Percentiles rank a stretch among this genome's conserved stretches.
phyloP scores from a whole-genome alignment of 1,140 invertebrate genomes.

The Telenomus remus region DNA sequence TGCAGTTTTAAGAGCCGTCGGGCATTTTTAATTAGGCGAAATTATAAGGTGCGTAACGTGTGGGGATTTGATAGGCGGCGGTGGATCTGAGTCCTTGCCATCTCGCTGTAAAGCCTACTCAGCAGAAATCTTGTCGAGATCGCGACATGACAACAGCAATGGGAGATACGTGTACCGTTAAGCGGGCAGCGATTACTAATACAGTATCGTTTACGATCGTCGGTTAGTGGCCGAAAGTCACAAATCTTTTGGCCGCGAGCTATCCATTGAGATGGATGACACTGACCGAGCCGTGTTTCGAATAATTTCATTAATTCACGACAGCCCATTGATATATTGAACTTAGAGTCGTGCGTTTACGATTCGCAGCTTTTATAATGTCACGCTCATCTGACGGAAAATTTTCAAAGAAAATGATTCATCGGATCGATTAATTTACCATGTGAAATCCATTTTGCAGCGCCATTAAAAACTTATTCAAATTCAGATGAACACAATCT shows the following conservation, averaged over 20 bases:
- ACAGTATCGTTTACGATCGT: constrained; percentile 51
- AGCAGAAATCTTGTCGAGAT: constrained; percentile 32
- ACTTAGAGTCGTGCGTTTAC: constrained; percentile 22
- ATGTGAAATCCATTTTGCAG: too few relatives aligned
- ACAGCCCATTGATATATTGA: constrained; percentile 50
- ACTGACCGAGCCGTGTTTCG: constrained; percentile 33
- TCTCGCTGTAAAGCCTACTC: constrained; percentile 42
- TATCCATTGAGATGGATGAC: constrained; percentile 39
- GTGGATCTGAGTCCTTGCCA: constrained; percentile 51
- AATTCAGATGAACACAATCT: too few relatives aligned
- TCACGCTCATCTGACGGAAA: constrained; percentile 9
- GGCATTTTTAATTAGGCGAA: constrained; percentile 65
- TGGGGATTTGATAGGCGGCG: constrained; percentile 54
- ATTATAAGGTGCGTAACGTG: constrained; percentile 69
- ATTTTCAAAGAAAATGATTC: constrained; percentile 39
- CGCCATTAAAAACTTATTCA: too few relatives aligned
- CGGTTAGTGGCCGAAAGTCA: constrained; percentile 50
- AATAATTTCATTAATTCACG: constrained; percentile 50
- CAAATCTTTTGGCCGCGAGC: constrained; percentile 41
- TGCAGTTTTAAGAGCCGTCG: constrained; percentile 23
- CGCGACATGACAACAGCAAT: constrained; percentile 49
- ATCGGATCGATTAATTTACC: constrained; percentile 28
- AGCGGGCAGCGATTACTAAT: constrained; percentile 54
- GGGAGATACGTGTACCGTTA: constrained; percentile 57
- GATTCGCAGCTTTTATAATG: constrained; percentile 22